Evolutionary conservation across 2,113 vertebrate species (phyloP).

Genomic region (Coptodon rendalli): DNA sequence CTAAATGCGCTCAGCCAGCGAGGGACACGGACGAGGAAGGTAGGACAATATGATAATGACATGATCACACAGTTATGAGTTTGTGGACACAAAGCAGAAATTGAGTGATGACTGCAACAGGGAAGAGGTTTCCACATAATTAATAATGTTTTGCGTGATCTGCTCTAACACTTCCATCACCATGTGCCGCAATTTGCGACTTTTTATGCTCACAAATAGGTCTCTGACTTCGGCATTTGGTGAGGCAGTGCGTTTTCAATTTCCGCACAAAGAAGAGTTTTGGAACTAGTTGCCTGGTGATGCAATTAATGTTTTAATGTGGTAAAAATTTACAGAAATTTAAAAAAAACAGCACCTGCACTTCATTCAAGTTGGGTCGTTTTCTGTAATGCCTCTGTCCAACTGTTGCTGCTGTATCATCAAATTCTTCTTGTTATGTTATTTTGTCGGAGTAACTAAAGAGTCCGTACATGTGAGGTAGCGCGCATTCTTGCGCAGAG

Average conservation of each 20-base stretch:
- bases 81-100: background rate
- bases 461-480: background rate
- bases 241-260: background rate
- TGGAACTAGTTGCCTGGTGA: background rate
- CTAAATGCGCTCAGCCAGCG: conserved; percentile 60
- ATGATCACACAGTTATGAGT: background rate
- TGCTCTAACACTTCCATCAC: background rate
- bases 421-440: background rate
- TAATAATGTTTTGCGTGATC: background rate
- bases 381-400: background rate
- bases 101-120: background rate
- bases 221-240: background rate
- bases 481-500: conserved; percentile 4
- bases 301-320: background rate
- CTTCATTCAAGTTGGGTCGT: background rate
- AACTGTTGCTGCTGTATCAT: background rate
- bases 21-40: conserved; percentile 70
- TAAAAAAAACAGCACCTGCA: background rate
- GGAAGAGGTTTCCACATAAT: background rate
- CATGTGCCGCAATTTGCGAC: background rate
- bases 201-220: background rate
- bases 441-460: background rate
- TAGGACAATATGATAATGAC: conserved; percentile 47
- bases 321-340: background rate
- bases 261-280: background rate